These are phyloP conservation scores for Chrysomela aeneicollis DNA, from an alignment of 2,888 invertebrate genomes.

Conservation along the genomic window DNA sequence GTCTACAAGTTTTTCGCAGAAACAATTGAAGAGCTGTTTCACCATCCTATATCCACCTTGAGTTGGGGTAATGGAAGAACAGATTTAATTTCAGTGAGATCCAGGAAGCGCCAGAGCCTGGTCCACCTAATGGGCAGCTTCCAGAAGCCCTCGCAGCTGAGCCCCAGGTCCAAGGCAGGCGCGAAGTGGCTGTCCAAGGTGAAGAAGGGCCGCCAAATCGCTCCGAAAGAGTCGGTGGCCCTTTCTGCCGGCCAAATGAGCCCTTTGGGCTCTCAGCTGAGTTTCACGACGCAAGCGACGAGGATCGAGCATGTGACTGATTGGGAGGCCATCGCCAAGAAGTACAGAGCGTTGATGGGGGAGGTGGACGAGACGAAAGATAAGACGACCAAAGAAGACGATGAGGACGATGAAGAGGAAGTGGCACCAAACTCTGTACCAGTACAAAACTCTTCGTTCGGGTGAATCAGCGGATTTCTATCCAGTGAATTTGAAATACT, in stretches of 20 bases:
- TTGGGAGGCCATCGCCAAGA: conserved; percentile 90
- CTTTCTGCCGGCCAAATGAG: conserved; percentile 83
- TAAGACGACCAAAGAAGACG: conserved; percentile 53
- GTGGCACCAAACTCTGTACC: conserved; percentile 46
- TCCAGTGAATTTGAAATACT: conserved; percentile 20
- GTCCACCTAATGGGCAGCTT: conserved; percentile 83
- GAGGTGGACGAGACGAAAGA: conserved; percentile 66
- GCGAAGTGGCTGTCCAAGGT: conserved; percentile 90
- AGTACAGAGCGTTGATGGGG: conserved; percentile 81
- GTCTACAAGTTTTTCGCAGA: too few species aligned
- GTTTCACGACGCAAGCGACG: conserved; percentile 77
- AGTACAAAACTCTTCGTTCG: conserved; percentile 43
- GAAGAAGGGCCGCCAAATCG: conserved; percentile 78
- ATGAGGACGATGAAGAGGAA: conserved; percentile 55
- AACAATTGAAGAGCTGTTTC: too few species aligned
- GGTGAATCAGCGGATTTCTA: background rate
- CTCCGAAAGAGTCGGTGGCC: conserved; percentile 80
- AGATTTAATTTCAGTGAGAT: conserved; percentile 54
- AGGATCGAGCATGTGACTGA: conserved; percentile 90
- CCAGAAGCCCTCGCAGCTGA: conserved; percentile 73
- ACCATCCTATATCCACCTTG: too few species aligned
- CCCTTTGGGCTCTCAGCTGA: conserved; percentile 84
- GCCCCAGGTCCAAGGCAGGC: conserved; percentile 86
- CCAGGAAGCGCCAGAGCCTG: conserved; percentile 74
- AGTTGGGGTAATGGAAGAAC: conserved; percentile 31